Percentiles rank a stretch among this genome's conserved stretches.
These are phyloP conservation scores for Channa maculata DNA, from an alignment of 2,113 vertebrate genomes.

Conservation along the genomic window DNA sequence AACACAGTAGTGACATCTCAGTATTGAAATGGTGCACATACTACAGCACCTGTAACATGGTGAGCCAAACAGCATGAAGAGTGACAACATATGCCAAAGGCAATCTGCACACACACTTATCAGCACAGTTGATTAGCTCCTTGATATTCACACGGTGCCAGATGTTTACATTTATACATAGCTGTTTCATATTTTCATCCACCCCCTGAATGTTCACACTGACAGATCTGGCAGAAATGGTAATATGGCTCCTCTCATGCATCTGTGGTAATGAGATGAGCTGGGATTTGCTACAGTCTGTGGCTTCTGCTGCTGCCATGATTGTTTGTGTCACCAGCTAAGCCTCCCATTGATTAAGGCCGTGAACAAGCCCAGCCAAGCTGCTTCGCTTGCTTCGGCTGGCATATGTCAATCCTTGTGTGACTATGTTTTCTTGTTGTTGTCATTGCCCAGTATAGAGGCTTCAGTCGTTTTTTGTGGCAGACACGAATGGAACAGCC, in stretches of 20 bases:
- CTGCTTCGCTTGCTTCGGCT: constrained; percentile 61
- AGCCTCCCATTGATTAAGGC: constrained; percentile 74
- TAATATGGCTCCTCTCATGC: constrained; percentile 62
- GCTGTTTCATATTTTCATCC: constrained; percentile 32
- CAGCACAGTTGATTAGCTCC: constrained; percentile 49
- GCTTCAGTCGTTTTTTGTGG: constrained; percentile 38
- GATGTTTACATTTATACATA: constrained; percentile 58
- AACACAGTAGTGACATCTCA: constrained; percentile 9
- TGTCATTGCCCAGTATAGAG: constrained; percentile 5
- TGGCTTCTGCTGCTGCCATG: constrained; percentile 64
- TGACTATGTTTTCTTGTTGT: constrained; percentile 40
- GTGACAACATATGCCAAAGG: constrained; percentile 50
- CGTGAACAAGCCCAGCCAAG: constrained; percentile 63
- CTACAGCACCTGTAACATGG: constrained; percentile 20
- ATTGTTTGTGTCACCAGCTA: constrained; percentile 70
- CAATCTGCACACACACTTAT: constrained; percentile 35
- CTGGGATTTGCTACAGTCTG: constrained; percentile 73
- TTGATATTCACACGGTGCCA: constrained; percentile 48
- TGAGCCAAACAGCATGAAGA: constrained; percentile 20
- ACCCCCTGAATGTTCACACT: constrained; percentile 32
- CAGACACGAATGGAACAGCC: constrained; percentile 31
- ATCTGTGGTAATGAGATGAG: constrained; percentile 74
- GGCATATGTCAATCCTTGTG: constrained; percentile 73
- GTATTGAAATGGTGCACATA: constrained; percentile 10
- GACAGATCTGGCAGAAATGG: constrained; percentile 66